A percentile compares a stretch with the other conserved stretches of the same genome.
Evolutionary conservation across 2,888 invertebrate genomes (phyloP).

Genomic region (Baccha elongata): DNA sequence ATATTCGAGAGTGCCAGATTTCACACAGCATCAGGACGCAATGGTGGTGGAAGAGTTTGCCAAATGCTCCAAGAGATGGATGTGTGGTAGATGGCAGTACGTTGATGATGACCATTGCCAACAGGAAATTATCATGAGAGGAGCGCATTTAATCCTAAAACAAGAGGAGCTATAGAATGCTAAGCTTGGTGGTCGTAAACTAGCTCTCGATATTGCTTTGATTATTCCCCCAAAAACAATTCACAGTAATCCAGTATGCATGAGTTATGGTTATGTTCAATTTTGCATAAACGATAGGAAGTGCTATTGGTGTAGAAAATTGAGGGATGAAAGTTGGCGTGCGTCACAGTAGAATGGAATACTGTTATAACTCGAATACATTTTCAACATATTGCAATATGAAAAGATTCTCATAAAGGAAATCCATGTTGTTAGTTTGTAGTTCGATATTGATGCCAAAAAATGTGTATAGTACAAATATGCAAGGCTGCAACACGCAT

Average conservation of each 20-base stretch:
- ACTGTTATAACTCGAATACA: too few relatives aligned
- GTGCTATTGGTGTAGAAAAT: not conserved
- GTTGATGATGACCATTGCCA: constrained; percentile 73
- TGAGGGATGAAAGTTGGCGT: constrained; percentile 6
- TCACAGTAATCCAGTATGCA: constrained; percentile 75
- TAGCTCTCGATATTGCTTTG: constrained; percentile 73
- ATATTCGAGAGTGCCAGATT: constrained; percentile 57
- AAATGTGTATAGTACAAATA: too few relatives aligned
- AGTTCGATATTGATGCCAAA: too few relatives aligned
- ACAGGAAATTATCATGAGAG: constrained; percentile 61
- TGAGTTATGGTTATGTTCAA: constrained; percentile 74
- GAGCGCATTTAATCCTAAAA: constrained; percentile 34
- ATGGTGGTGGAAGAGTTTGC: constrained; percentile 51
- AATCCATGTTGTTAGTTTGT: too few relatives aligned
- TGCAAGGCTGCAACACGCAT: too few relatives aligned
- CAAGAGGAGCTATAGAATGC: not conserved
- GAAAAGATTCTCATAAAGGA: too few relatives aligned
- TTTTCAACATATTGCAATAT: too few relatives aligned
- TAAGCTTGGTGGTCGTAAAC: constrained; percentile 67
- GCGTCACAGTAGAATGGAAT: too few relatives aligned
- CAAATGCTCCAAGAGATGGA: constrained; percentile 66
- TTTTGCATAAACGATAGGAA: constrained; percentile 5
- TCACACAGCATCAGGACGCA: constrained; percentile 51
- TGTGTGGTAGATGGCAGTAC: constrained; percentile 70
- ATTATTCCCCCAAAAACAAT: constrained; percentile 75